phyloP scores from a whole-genome alignment of 2,797 vertebrate species.

The Rhincodon typus region DNA sequence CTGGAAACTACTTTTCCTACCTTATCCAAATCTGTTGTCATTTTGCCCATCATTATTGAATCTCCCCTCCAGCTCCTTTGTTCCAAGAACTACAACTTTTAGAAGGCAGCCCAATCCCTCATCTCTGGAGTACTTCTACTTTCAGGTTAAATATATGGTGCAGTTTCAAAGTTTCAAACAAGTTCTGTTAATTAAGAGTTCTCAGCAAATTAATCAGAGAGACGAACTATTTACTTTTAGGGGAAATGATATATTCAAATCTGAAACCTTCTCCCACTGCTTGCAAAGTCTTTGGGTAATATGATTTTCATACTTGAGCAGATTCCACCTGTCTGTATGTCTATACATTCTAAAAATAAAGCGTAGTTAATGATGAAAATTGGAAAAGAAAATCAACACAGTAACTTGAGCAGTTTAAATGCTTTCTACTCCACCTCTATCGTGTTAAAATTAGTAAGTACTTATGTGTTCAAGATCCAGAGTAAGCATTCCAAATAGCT shows the following conservation, averaged over 20 bases:
- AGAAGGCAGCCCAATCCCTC: neutral
- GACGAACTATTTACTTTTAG: neutral
- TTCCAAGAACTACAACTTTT: neutral
- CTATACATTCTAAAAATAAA: neutral
- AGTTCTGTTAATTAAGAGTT: neutral
- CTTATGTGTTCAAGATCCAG: neutral
- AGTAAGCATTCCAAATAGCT: neutral
- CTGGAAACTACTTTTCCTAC: neutral
- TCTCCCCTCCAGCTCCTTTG: neutral
- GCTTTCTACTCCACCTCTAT: neutral
- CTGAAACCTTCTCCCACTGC: neutral
- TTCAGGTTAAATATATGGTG: neutral
- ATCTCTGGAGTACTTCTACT: neutral
- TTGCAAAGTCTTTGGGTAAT: neutral
- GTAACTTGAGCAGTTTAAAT: neutral
- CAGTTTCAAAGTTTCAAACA: neutral
- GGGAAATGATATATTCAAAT: neutral
- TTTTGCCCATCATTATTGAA: neutral
- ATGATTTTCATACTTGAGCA: neutral
- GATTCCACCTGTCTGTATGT: neutral
- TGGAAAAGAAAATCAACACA: neutral
- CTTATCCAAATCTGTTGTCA: neutral
- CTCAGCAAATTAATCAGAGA: neutral
- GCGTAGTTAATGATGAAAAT: neutral
- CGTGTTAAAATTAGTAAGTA: neutral